phyloP scores from a whole-genome alignment of 2,797 vertebrate genomes.

The Pogoniulus pusillus region DNA sequence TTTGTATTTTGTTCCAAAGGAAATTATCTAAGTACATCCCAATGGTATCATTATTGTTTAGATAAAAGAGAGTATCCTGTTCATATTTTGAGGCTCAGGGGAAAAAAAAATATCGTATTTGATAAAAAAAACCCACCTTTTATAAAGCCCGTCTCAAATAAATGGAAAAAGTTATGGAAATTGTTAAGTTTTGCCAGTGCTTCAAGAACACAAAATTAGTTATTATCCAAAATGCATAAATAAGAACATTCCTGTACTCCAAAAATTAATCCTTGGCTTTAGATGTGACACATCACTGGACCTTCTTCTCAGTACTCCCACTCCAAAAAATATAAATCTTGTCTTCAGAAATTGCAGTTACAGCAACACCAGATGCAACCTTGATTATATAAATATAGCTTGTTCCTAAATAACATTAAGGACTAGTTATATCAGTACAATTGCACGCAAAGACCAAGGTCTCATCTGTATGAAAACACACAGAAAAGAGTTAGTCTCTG shows the following conservation, averaged over 20 bases:
- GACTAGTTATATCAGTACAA: neutral
- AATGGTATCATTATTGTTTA: constrained; percentile 9
- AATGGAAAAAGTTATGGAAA: neutral
- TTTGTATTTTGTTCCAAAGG: constrained; percentile 71
- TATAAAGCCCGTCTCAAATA: neutral
- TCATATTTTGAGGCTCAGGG: neutral
- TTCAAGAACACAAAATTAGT: neutral
- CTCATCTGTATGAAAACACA: neutral
- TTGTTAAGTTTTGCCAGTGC: neutral
- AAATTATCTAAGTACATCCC: constrained; percentile 66
- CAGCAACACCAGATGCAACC: neutral
- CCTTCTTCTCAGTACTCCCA: neutral
- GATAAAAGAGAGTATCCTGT: constrained; percentile 44
- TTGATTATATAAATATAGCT: neutral
- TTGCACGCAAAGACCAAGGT: neutral
- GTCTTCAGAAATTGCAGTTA: neutral
- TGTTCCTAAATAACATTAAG: neutral
- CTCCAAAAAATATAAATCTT: neutral
- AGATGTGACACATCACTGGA: neutral
- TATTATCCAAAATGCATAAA: neutral
- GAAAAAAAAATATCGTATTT: constrained; percentile 44
- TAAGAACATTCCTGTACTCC: neutral
- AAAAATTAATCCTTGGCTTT: neutral
- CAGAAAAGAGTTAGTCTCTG: neutral
- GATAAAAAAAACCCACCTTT: neutral